Evolutionary conservation across 2,888 invertebrate genomes (phyloP).

Genomic region (Melieria omissa): DNA sequence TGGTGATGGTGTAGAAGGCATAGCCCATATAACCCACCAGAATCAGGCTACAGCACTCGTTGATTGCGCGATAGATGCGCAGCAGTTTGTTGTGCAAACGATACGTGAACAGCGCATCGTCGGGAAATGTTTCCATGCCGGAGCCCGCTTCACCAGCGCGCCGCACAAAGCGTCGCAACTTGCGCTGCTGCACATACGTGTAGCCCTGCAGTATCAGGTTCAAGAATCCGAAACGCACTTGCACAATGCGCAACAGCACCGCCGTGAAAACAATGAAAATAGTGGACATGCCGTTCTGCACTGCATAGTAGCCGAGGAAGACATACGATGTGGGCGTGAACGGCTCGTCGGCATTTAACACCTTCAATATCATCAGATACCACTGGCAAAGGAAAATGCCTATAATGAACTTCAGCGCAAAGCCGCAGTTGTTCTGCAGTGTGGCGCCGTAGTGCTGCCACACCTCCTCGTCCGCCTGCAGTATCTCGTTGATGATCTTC

Average conservation of each 20-base stretch:
- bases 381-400: constrained; percentile 53
- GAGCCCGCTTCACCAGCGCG: constrained; percentile 6
- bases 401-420: constrained; percentile 51
- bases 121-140: constrained; percentile 54
- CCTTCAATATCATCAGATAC: constrained; percentile 54
- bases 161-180: constrained; percentile 29
- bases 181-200: constrained; percentile 51
- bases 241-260: constrained; percentile 55
- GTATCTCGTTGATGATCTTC: constrained; percentile 58
- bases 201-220: constrained; percentile 57
- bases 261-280: constrained; percentile 58
- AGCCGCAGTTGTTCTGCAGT: constrained; percentile 54
- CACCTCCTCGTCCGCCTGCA: constrained; percentile 59
- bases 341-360: constrained; percentile 41
- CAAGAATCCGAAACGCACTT: constrained; percentile 57
- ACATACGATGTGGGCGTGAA: constrained; percentile 53
- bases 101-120: constrained; percentile 59
- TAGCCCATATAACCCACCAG: constrained; percentile 62
- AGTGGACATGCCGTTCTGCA: constrained; percentile 58
- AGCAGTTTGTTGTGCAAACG: constrained; percentile 60
- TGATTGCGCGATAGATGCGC: constrained; percentile 58
- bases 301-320: constrained; percentile 52
- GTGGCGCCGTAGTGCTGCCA: constrained; percentile 48
- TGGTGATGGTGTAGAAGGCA: constrained; percentile 62
- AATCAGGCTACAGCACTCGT: constrained; percentile 60